phyloP scores from a whole-genome alignment of 2,113 vertebrate genomes.

The Triplophysa dalaica region DNA sequence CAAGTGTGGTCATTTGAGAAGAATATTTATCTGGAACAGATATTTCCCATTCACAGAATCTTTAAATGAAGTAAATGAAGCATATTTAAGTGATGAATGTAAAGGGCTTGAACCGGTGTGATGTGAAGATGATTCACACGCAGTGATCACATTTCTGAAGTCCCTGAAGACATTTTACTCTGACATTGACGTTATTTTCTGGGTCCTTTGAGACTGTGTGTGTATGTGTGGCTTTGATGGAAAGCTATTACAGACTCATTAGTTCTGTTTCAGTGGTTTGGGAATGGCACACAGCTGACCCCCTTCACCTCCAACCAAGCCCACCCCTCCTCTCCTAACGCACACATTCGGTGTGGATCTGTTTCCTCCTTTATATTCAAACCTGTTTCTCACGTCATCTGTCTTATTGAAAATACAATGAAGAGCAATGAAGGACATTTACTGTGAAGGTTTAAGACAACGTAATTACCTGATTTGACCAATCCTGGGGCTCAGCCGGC shows the following conservation, averaged over 20 bases:
- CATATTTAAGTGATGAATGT: neutral
- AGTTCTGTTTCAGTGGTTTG: slow-evolving; percentile 42
- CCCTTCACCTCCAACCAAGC: slow-evolving; percentile 25
- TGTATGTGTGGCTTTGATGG: slow-evolving; percentile 26
- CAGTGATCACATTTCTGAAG: neutral
- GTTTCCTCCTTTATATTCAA: neutral
- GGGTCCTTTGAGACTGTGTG: neutral
- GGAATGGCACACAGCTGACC: slow-evolving; percentile 42
- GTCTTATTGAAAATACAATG: neutral
- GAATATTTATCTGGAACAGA: slow-evolving; percentile 3
- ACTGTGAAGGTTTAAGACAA: neutral
- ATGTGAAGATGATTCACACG: neutral
- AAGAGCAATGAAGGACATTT: neutral
- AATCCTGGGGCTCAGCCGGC: too few species aligned
- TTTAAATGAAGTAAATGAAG: neutral
- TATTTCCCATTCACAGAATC: neutral
- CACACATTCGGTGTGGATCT: slow-evolving; percentile 29
- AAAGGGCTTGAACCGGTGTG: neutral
- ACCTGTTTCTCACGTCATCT: neutral
- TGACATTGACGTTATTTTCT: neutral
- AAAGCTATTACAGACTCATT: slow-evolving; percentile 35
- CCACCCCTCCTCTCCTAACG: slow-evolving; percentile 19
- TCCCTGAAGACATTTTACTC: neutral
- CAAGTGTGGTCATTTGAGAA: neutral
- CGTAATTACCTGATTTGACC: too few species aligned